Conservation (phyloP, 1,140 invertebrate genomes). For the Ectropis grisescens region DNA sequence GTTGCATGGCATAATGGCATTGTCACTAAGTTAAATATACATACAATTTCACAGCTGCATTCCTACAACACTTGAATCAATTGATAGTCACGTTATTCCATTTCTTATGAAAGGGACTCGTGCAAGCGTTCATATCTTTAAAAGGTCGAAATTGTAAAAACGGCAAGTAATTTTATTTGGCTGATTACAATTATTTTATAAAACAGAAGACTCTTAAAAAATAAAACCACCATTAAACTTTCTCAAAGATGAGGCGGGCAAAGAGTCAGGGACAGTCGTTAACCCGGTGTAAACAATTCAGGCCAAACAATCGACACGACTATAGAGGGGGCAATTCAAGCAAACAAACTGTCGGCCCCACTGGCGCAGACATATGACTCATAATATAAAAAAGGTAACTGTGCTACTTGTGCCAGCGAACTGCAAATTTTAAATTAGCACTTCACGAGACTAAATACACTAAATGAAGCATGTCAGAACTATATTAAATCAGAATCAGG, state of each 20-base stretch:
- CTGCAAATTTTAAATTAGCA: neutral
- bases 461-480: no score
- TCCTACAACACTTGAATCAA: no score
- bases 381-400: conserved; percentile 4
- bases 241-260: conserved; percentile 4
- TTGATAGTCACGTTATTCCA: no score
- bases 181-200: no score
- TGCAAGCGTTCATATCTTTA: no score
- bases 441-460: no score
- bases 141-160: no score
- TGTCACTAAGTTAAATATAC: conserved; percentile 3
- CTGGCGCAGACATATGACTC: conserved; percentile 12
- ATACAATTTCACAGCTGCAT: conserved; percentile 2
- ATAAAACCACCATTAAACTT: no score
- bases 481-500: no score
- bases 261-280: conserved; percentile 40
- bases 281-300: conserved; percentile 43
- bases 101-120: neutral
- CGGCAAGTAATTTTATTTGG: no score
- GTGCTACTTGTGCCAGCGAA: neutral
- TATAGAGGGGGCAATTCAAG: conserved; percentile 22
- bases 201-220: no score
- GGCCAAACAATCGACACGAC: conserved; percentile 28
- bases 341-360: conserved; percentile 16
- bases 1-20: no score